Evolutionary conservation across 2,113 vertebrate genomes (phyloP).

Genomic region (Irena cyanogastra): DNA sequence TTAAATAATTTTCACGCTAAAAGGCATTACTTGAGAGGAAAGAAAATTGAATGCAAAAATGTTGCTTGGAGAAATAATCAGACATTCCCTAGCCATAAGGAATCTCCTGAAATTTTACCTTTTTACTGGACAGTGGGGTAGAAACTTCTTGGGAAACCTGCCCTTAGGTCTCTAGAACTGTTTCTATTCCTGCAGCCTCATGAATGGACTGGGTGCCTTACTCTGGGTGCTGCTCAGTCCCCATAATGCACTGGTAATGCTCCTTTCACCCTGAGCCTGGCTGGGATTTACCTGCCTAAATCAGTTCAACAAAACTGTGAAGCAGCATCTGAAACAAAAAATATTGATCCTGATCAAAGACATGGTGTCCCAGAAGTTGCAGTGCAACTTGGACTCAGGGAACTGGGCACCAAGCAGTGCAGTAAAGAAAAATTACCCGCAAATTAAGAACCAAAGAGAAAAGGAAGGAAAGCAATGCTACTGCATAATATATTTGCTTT

Average conservation of each 20-base stretch:
- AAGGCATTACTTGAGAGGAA: not conserved
- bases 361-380: not conserved
- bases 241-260: fast-evolving
- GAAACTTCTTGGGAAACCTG: not conserved
- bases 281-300: not conserved
- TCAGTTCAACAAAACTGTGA: not conserved
- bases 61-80: not conserved
- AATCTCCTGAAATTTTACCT: not conserved
- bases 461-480: not conserved
- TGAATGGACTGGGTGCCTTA: not conserved
- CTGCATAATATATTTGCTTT: not conserved
- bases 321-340: not conserved
- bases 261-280: not conserved
- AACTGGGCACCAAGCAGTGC: not conserved
- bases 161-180: not conserved
- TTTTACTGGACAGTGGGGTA: not conserved
- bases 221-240: not conserved
- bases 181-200: not conserved
- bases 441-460: not conserved
- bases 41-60: not conserved
- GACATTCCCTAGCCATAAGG: not conserved
- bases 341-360: not conserved
- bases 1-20: not conserved
- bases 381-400: not conserved
- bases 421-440: not conserved